Base-by-base conservation (phyloP, 2,888 invertebrate species). In the Choreutis nemorana region DNA sequence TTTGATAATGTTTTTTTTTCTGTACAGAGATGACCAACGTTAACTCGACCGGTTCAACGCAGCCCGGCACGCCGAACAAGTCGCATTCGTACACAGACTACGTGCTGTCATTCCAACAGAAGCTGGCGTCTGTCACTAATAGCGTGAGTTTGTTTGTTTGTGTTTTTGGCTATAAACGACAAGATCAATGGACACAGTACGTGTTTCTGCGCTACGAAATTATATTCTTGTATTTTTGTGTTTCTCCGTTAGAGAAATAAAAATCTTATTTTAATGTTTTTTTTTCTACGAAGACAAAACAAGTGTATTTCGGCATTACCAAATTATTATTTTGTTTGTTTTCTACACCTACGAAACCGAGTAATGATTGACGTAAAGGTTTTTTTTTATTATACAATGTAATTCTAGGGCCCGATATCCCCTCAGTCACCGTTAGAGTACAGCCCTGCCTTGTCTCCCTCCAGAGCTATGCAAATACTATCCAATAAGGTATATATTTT, bases 91-190 rank as follows among this genome's bases (percentile, higher is more conserved):
- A 88, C 57, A 86, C 81, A 52, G 81, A 83, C 26, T 87, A 87
- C 54, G 83, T 88, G 81, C 82, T 87, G 44, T 83, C 83, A 26
- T 63, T 89, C 37, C 89, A 89, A 44, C 87, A 89, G 53, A 87
- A 88, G 53, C 67, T 88, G 21, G 81, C 84, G 25, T 79, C 80
- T 32, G 83, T 83, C 40, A 81, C 82, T n/a, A 73, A 73, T 34
- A 73, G 75, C 47, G 83, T 83, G 53, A 73, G 80, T 53, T 18
- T n/a, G n/a, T n/a, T n/a, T n/a, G n/a, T n/a, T n/a, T n/a, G n/a
- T n/a, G n/a, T n/a, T n/a, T n/a, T n/a, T n/a, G n/a, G n/a, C n/a
- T n/a, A n/a, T n/a, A n/a, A n/a, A n/a, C n/a, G n/a, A n/a, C n/a
- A n/a, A n/a, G n/a, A n/a, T n/a, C n/a, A n/a, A n/a, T n/a, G n/a